These are phyloP conservation scores for Apostichopus parvimensis DNA, from an alignment of 35 echinoderm and acorn worm genomes.

Conservation along the genomic window DNA sequence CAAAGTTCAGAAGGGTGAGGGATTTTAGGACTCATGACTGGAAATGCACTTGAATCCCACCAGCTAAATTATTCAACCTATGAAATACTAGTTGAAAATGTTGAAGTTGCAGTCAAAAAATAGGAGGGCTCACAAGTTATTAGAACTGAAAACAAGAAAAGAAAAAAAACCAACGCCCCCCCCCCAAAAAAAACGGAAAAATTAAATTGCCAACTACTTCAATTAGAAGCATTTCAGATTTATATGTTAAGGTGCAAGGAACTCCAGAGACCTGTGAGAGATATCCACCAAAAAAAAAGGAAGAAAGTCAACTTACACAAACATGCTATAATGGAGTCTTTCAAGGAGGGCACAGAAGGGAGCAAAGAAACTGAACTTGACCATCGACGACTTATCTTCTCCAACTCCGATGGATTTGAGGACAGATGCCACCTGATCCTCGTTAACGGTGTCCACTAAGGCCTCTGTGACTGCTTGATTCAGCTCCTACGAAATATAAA, in stretches of 20 bases:
- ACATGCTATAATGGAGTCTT: constrained; percentile 75
- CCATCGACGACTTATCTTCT: constrained; percentile 14
- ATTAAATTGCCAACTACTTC: too few relatives aligned
- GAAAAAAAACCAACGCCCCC: too few relatives aligned
- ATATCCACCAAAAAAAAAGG: too few relatives aligned
- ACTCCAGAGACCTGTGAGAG: not conserved
- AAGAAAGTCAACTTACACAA: constrained; percentile 67
- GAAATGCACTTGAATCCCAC: too few relatives aligned
- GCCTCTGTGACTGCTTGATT: constrained; percentile 74
- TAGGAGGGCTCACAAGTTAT: too few relatives aligned
- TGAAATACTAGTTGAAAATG: too few relatives aligned
- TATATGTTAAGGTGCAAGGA: not conserved
- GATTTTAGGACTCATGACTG: too few relatives aligned
- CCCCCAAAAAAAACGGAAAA: too few relatives aligned
- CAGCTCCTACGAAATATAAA: constrained; percentile 70
- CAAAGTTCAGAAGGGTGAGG: too few relatives aligned
- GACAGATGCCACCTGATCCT: constrained; percentile 63
- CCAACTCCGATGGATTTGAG: constrained; percentile 62
- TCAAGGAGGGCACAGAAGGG: constrained; percentile 88
- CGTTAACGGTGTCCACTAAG: constrained; percentile 77
- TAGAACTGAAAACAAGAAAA: too few relatives aligned
- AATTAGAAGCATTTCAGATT: not conserved
- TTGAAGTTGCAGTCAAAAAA: too few relatives aligned
- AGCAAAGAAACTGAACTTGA: constrained; percentile 68
- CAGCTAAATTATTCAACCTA: too few relatives aligned